Evolutionary conservation across 1,140 invertebrate species (phyloP).

Genomic region (Drosophila pandora): DNA sequence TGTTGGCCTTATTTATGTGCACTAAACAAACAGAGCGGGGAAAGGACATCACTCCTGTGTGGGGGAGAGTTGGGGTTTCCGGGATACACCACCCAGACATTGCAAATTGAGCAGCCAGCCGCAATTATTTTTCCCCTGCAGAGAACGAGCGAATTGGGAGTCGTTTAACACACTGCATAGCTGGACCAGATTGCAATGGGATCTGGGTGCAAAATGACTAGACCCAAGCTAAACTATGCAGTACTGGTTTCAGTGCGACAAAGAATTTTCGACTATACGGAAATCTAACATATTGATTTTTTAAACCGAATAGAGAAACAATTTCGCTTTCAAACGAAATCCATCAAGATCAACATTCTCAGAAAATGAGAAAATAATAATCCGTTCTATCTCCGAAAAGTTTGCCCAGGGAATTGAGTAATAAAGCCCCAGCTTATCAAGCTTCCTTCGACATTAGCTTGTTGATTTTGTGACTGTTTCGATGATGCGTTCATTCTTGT

Average conservation of each 20-base stretch:
- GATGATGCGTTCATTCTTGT: slow-evolving; percentile 45
- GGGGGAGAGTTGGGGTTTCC: neutral
- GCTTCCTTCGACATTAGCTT: slow-evolving; percentile 26
- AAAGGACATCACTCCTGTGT: slow-evolving; percentile 35
- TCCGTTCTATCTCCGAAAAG: slow-evolving; percentile 9
- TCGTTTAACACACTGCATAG: slow-evolving; percentile 38
- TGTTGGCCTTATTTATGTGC: slow-evolving; percentile 69
- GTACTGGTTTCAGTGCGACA: slow-evolving; percentile 20
- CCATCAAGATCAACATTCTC: slow-evolving; percentile 18
- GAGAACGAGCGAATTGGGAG: neutral
- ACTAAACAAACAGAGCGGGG: slow-evolving; percentile 57
- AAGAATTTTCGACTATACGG: slow-evolving; percentile 6
- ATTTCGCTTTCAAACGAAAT: neutral
- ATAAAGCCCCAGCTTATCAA: slow-evolving; percentile 18
- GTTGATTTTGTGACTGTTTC: slow-evolving; percentile 38
- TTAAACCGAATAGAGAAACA: neutral
- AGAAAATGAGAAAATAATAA: slow-evolving; percentile 4
- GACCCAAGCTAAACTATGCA: neutral
- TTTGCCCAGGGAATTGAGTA: slow-evolving; percentile 9
- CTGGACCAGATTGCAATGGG: slow-evolving; percentile 25
- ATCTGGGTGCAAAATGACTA: slow-evolving; percentile 3
- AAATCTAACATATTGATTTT: neutral
- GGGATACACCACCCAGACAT: slow-evolving; percentile 2
- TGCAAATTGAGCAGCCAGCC: slow-evolving; percentile 49
- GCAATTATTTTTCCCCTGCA: slow-evolving; percentile 59